Evolutionary conservation across 92 coral and sea anemone species (phyloP), one percentile per base, ranked within the genome.

Genomic region (Chrysogorgia sp.): DNA sequence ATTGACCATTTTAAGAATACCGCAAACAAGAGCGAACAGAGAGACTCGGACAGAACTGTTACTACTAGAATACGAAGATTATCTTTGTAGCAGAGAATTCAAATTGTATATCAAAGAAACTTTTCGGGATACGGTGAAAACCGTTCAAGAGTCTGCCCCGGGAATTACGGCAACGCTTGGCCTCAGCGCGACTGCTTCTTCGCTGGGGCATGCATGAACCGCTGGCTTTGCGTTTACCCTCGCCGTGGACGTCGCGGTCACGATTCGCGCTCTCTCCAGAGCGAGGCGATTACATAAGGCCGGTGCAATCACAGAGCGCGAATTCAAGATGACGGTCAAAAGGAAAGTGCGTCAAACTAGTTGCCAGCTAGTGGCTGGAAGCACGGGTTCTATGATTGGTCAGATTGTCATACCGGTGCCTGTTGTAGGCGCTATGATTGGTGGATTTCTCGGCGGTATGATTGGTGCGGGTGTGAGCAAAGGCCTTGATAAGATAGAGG

Each of bases 331-430:
- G 10, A 86, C 91, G 0, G 92, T 93, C 0, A 86, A 91, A 63
- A 76, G 90, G 21, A 90, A 86, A 70, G 90, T 93, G 0, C 92
- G 97, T 65, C 97, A 93, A 35, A 89, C 98, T 7, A 83, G 98
- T 15, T 93, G 93, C 83, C 98, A 93, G 83, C 88, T 93, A 34
- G 90, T 93, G 40, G 97, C 92, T 56, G 97, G 97, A 34, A 93
- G 94, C 64, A 88, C 98, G 7, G 98, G 98, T 70, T 89, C 98
- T 71, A 93, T 93, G 52, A 93, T 93, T n/a, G 98, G 98, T 72
- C 98, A 93, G 92, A 90, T 93, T 82, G 94, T 93, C 82, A 91
- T 93, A 22, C 98, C 98, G 7, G 98, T 93, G 26, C 98, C 98
- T 52, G 94, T 93, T 40, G 92, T 93, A 23, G 98, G 98, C 52